Evolutionary conservation across 2,797 vertebrate genomes (phyloP), one percentile per base, ranked within the genome.

Genomic region (Aplochiton taeniatus): DNA sequence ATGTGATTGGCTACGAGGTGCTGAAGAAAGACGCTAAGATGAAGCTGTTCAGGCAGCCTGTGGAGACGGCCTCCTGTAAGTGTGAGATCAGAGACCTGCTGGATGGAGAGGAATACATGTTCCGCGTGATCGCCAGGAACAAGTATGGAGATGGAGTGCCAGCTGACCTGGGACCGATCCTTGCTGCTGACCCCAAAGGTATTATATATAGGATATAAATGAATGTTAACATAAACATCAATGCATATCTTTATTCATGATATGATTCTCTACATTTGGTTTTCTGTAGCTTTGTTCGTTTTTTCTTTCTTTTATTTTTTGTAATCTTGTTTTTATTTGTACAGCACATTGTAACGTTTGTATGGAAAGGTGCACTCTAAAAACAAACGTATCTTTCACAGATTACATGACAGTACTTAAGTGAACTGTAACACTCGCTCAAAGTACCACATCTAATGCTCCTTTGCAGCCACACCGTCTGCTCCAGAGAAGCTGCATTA

Each of bases 111-210:
- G 94, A 98, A 78, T 99, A 98, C 19, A 96, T 92, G 87, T 97
- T 99, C 91, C 95, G 96, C 74, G 96, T 99, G 64, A 76, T 95
- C 4, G 97, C 97, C 76, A 95, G 95, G 82, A 99, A 99, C 83
- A 99, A 99, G 81, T 98, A 92, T 70, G 98, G 98, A 52, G 93
- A 94, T 66, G 98, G 98, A 43, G 87, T 90, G 69, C 92, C 96
- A 65, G 89, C 96, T 51, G 95, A 95, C 82, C 83, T 98, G 72
- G 98, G 97, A 69, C 97, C 97, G 43, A 93, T 99, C 83, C 87
- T 96, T 84, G 96, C 97, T 44, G 94, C 94, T 72, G 97, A 99
- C 84, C 93, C 97, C 45, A 90, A 95, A 94, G 96, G 98, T 99
- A 92, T 70, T 11, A 60, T 8, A 62, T 49, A 13, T 45, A 20